Evolutionary conservation across 2,113 vertebrate genomes (phyloP).

Genomic region (Tursiops truncatus): DNA sequence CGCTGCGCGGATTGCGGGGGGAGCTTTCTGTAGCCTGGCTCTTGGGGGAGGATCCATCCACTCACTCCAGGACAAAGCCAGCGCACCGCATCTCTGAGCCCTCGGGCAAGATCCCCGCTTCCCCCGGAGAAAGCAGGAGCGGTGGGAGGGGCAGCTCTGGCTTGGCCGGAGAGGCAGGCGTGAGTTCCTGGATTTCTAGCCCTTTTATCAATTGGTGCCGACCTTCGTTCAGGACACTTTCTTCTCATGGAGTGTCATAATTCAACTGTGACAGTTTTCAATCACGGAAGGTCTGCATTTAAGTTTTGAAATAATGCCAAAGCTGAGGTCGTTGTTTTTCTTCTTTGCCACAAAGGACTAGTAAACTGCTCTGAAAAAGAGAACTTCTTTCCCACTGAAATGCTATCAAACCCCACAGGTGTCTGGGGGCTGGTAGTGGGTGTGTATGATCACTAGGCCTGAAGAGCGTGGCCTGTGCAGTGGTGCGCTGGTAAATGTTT

Average conservation of each 20-base stretch:
- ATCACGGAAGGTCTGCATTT: background rate
- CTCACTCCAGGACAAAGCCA: background rate
- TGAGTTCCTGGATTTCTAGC: background rate
- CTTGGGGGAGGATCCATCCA: background rate
- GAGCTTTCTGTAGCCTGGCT: background rate
- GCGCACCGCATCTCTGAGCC: background rate
- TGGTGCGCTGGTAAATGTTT: background rate
- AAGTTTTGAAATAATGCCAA: slow-evolving; percentile 36
- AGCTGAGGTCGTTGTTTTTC: background rate
- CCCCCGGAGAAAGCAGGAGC: background rate
- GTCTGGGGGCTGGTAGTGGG: background rate
- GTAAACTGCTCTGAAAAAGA: background rate
- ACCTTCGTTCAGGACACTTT: background rate
- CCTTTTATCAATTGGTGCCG: background rate
- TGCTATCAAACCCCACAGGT: background rate
- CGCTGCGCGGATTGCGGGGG: accelerated
- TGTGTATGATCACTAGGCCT: background rate
- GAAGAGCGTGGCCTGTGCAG: background rate
- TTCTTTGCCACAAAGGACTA: slow-evolving; percentile 6
- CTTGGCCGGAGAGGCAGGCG: background rate
- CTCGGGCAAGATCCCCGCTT: background rate
- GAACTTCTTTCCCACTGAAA: background rate
- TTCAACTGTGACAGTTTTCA: background rate
- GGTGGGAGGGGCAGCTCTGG: background rate
- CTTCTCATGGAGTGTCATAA: background rate